These are phyloP conservation scores for Podarcis muralis DNA, from an alignment of 2,113 vertebrate genomes.

Conservation along the genomic window DNA sequence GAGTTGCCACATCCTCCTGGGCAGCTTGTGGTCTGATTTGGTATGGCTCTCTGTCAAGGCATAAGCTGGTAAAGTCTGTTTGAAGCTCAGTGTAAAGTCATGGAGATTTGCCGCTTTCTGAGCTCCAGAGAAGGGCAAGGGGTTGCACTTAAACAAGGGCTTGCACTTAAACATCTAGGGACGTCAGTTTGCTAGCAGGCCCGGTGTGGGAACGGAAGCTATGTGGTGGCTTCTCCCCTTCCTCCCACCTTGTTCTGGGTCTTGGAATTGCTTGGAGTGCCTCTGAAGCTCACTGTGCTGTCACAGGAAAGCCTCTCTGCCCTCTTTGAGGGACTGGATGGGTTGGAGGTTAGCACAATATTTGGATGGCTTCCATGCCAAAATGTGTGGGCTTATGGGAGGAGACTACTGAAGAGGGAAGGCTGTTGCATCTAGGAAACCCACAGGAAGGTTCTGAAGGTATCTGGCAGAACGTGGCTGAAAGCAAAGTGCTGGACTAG, in stretches of 20 bases:
- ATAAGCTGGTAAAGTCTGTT: background rate
- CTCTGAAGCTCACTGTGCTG: background rate
- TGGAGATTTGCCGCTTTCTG: background rate
- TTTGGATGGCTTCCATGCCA: background rate
- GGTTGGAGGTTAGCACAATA: background rate
- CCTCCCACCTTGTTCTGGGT: background rate
- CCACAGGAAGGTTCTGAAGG: too few species aligned
- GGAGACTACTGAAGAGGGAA: background rate
- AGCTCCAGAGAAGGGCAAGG: background rate
- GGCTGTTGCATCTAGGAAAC: background rate
- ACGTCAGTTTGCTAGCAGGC: background rate
- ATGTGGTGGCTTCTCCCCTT: background rate
- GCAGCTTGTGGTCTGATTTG: background rate
- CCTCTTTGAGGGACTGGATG: background rate
- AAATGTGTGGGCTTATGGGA: background rate
- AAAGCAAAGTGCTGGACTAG: background rate
- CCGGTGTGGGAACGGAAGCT: background rate
- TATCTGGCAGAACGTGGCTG: too few species aligned
- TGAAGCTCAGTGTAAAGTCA: accelerated
- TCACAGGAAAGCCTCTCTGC: background rate
- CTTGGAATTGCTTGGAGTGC: background rate
- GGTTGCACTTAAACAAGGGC: background rate
- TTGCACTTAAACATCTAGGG: background rate
- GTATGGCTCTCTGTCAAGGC: background rate
- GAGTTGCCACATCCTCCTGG: background rate